Percentiles rank a stretch among this genome's conserved stretches.
These are phyloP conservation scores for Pleuronectes platessa DNA, from an alignment of 2,113 vertebrate genomes.

Conservation along the genomic window DNA sequence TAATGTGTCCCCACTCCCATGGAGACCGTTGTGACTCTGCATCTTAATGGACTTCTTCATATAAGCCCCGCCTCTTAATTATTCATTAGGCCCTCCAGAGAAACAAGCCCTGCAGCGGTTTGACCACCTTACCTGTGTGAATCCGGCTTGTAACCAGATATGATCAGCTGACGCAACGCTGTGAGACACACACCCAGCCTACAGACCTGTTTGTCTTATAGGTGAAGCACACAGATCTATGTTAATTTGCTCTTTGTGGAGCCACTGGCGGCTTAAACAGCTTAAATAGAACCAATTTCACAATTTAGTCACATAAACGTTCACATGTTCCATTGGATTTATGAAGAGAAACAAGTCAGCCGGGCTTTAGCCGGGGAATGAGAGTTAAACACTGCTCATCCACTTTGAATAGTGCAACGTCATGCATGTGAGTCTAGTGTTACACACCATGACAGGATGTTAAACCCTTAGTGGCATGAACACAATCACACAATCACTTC, in stretches of 20 bases:
- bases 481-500: no score
- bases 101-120: constrained; percentile 8
- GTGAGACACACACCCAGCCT: no score
- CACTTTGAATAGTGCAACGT: no score
- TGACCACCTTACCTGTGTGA: constrained; percentile 47
- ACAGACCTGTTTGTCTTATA: no score
- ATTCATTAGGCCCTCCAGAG: constrained; percentile 67
- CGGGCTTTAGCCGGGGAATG: no score
- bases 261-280: neutral
- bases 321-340: neutral
- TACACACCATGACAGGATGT: no score
- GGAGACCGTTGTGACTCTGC: constrained; percentile 71
- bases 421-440: no score
- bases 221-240: constrained; percentile 14
- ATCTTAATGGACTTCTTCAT: constrained; percentile 75
- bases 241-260: neutral
- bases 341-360: neutral
- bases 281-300: neutral
- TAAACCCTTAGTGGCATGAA: no score
- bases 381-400: neutral
- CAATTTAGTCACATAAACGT: neutral
- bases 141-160: constrained; percentile 39
- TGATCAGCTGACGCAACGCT: neutral
- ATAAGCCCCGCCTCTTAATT: constrained; percentile 70
- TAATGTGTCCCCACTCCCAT: constrained; percentile 63